These are phyloP conservation scores for Drosophila novamexicana DNA, from an alignment of 1,140 invertebrate genomes.

Conservation along the genomic window DNA sequence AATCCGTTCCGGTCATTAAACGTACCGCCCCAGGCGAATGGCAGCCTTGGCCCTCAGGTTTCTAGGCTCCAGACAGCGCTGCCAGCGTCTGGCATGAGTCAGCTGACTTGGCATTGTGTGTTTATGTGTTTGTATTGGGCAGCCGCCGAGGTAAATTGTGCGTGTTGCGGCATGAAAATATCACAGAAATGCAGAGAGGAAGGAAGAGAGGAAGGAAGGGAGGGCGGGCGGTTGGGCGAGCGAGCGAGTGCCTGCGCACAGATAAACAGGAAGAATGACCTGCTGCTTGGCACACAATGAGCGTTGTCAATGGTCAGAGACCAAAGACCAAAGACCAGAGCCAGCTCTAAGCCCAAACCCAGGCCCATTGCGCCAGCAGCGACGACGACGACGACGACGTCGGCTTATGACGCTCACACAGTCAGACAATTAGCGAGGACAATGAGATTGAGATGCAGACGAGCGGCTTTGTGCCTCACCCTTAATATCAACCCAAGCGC, in stretches of 20 bases:
- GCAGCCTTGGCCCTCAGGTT: conserved; percentile 23
- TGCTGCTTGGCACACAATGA: conserved; percentile 71
- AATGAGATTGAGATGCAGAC: conserved; percentile 78
- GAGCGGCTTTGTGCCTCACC: conserved; percentile 46
- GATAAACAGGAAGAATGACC: conserved; percentile 82
- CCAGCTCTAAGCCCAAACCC: conserved; percentile 35
- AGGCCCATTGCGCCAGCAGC: conserved; percentile 53
- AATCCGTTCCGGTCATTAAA: conserved; percentile 84
- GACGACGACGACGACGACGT: conserved; percentile 16
- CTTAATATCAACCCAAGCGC: conserved; percentile 23
- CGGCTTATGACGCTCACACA: conserved; percentile 53
- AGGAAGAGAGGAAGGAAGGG: conserved; percentile 32
- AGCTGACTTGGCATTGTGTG: conserved; percentile 77
- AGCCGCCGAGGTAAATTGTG: conserved; percentile 69
- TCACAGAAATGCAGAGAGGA: conserved; percentile 39
- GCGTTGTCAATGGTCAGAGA: conserved; percentile 23
- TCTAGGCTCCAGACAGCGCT: conserved; percentile 7
- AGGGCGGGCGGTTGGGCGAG: not conserved
- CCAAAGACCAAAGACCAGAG: conserved; percentile 23
- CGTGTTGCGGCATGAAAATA: conserved; percentile 76
- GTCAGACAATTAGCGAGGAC: conserved; percentile 76
- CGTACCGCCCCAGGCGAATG: conserved; percentile 56
- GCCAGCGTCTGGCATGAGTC: conserved; percentile 62
- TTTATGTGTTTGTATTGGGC: conserved; percentile 45
- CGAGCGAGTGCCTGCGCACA: conserved; percentile 20